Evolutionary conservation across 2,797 vertebrate genomes (phyloP).

Genomic region (Thunnus albacares): DNA sequence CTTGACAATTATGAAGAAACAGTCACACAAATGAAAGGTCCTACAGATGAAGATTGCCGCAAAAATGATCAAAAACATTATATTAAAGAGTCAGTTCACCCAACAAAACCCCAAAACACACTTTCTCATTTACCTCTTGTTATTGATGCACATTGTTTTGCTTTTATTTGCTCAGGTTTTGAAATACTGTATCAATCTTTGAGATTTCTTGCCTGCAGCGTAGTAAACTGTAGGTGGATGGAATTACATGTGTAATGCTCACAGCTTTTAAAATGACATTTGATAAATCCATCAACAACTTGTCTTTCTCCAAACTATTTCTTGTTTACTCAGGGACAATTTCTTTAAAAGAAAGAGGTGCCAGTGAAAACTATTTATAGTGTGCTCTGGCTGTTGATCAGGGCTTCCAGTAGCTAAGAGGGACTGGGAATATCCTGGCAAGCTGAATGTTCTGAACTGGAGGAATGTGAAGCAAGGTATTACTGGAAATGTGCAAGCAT

Average conservation of each 20-base stretch:
- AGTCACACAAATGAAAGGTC: conserved; percentile 3
- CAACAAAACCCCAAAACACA: no score
- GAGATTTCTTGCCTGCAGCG: no score
- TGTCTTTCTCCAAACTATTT: no score
- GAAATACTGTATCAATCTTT: neutral
- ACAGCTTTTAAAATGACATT: no score
- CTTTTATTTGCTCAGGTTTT: neutral
- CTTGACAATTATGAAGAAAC: neutral
- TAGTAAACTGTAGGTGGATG: neutral
- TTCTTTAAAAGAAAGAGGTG: no score
- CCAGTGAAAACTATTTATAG: no score
- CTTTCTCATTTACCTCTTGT: no score
- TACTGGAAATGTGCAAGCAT: neutral
- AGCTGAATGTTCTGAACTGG: neutral
- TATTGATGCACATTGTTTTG: neutral
- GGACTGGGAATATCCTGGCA: neutral
- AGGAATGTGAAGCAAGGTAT: neutral
- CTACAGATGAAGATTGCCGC: neutral
- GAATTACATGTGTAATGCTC: no score
- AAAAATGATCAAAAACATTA: neutral
- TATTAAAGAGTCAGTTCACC: neutral
- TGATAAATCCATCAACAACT: no score
- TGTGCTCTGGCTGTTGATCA: no score
- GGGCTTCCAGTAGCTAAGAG: neutral
- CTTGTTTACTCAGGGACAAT: no score